A percentile compares a stretch with the other conserved stretches of the same genome.
Evolutionary conservation across 2,113 vertebrate species (phyloP).

Genomic region (Ptyas mucosa): DNA sequence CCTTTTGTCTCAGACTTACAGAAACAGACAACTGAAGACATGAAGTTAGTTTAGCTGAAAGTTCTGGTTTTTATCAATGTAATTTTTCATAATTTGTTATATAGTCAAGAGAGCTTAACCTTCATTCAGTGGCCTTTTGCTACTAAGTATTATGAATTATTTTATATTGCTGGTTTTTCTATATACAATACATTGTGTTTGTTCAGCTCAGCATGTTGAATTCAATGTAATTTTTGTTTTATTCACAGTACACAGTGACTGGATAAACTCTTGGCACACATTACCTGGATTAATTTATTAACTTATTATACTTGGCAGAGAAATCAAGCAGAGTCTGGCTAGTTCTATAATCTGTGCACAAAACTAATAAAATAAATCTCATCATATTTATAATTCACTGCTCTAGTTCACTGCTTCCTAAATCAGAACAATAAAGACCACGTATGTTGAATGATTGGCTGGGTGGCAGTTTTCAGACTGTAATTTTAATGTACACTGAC

Average conservation of each 20-base stretch:
- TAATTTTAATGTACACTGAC: background rate
- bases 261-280: background rate
- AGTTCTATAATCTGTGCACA: background rate
- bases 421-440: background rate
- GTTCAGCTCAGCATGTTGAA: background rate
- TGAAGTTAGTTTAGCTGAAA: background rate
- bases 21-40: background rate
- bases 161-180: background rate
- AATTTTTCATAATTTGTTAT: background rate
- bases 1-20: slow-evolving; percentile 13
- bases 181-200: background rate
- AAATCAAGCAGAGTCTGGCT: background rate
- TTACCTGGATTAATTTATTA: slow-evolving; percentile 6
- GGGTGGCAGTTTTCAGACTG: background rate
- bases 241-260: background rate
- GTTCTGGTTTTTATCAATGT: rapidly evolving
- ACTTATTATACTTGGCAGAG: background rate
- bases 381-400: background rate
- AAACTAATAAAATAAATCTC: slow-evolving; percentile 9
- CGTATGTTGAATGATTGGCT: background rate
- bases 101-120: background rate
- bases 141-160: background rate
- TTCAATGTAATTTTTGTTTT: background rate
- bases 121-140: background rate
- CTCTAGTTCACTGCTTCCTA: background rate